Conservation (phyloP, 2,797 vertebrate species). For the Danio kyathit region DNA sequence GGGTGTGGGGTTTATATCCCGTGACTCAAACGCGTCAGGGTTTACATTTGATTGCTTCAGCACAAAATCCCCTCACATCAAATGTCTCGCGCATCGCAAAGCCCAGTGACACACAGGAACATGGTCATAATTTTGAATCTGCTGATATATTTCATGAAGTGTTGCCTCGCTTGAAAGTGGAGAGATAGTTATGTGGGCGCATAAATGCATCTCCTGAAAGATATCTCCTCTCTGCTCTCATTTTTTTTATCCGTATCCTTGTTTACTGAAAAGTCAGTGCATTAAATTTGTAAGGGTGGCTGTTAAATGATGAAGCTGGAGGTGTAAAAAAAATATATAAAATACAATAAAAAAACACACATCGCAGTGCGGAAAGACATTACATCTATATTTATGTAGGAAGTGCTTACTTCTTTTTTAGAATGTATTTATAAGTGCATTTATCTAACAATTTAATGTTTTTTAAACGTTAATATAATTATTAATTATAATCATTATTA, state of each 20-base stretch:
- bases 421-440: background rate
- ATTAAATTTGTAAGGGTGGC: constrained; percentile 20
- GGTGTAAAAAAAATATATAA: constrained; percentile 12
- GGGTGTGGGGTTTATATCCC: constrained; percentile 41
- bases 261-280: background rate
- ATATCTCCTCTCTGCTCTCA: constrained; percentile 17
- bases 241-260: background rate
- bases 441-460: background rate
- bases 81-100: constrained; percentile 40
- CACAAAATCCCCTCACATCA: constrained; percentile 48
- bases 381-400: background rate
- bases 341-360: background rate
- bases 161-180: constrained; percentile 10
- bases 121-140: constrained; percentile 33
- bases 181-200: constrained; percentile 19
- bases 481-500: background rate
- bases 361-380: background rate
- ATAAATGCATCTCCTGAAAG: constrained; percentile 27
- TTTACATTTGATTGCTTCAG: constrained; percentile 54
- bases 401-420: background rate
- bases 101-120: constrained; percentile 39
- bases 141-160: constrained; percentile 39
- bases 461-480: background rate
- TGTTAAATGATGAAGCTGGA: constrained; percentile 4
- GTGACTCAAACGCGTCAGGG: constrained; percentile 39